These are phyloP conservation scores for Drosophila serrata DNA, from an alignment of 1,140 invertebrate species.

Conservation along the genomic window DNA sequence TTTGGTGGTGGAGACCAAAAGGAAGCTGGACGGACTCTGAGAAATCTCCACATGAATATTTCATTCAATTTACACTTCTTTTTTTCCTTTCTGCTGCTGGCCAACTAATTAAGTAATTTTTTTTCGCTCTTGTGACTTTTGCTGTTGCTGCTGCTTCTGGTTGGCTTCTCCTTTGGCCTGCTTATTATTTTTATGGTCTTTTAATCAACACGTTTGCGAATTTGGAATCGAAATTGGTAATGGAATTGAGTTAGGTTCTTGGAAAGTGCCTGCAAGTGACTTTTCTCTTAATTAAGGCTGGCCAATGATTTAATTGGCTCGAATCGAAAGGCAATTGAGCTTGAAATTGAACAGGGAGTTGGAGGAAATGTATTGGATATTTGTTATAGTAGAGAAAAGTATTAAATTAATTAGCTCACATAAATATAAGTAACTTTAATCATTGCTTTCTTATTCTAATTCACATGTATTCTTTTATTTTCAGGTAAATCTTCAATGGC, in stretches of 20 bases:
- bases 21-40: conserved; percentile 17
- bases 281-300: conserved; percentile 70
- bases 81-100: conserved; percentile 28
- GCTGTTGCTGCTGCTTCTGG: conserved; percentile 57
- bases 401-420: neutral
- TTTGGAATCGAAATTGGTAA: conserved; percentile 42
- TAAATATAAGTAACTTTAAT: neutral
- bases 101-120: conserved; percentile 82
- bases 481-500: conserved; percentile 49
- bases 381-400: neutral
- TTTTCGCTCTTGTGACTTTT: conserved; percentile 51
- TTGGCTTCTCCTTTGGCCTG: conserved; percentile 19
- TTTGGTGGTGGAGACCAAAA: conserved; percentile 55
- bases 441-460: neutral
- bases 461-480: conserved; percentile 31
- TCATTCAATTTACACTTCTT: conserved; percentile 82
- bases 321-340: conserved; percentile 53
- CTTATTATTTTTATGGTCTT: conserved; percentile 64
- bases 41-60: conserved; percentile 81
- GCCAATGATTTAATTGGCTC: conserved; percentile 62
- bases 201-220: conserved; percentile 68
- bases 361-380: neutral
- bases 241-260: conserved; percentile 24
- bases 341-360: conserved; percentile 41
- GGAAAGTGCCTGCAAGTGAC: conserved; percentile 50